Percentiles rank a stretch among this genome's conserved stretches.
Evolutionary conservation across 2,888 invertebrate genomes (phyloP).

Genomic region (Cantharis lateralis): DNA sequence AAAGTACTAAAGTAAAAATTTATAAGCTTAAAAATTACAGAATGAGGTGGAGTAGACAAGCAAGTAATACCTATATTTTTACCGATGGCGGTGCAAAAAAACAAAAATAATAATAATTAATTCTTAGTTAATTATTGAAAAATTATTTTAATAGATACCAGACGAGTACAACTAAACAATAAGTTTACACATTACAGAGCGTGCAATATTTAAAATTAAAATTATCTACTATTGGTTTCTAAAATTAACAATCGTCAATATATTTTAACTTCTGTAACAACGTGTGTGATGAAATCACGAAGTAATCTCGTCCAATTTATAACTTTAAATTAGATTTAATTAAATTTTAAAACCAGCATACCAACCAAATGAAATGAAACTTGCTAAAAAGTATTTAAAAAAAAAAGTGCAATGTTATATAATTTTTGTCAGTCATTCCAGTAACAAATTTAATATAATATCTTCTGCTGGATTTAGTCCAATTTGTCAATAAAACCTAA

Average conservation of each 20-base stretch:
- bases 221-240: not conserved
- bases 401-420: too few relatives aligned
- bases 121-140: too few relatives aligned
- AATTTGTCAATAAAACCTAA: not conserved
- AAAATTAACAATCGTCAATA: not conserved
- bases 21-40: too few relatives aligned
- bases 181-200: too few relatives aligned
- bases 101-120: too few relatives aligned
- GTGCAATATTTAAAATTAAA: too few relatives aligned
- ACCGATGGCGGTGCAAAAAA: too few relatives aligned
- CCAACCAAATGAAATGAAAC: not conserved
- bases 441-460: not conserved
- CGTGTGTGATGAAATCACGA: not conserved
- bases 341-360: not conserved
- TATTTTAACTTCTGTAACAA: not conserved
- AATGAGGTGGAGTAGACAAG: too few relatives aligned
- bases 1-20: too few relatives aligned
- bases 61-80: too few relatives aligned
- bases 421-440: not conserved
- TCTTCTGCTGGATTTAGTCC: not conserved
- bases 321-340: not conserved
- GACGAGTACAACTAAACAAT: too few relatives aligned
- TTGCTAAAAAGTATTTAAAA: not conserved
- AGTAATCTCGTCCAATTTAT: not conserved
- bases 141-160: too few relatives aligned